These are phyloP conservation scores for Battus philenor DNA, from an alignment of 1,140 invertebrate genomes.

Conservation along the genomic window DNA sequence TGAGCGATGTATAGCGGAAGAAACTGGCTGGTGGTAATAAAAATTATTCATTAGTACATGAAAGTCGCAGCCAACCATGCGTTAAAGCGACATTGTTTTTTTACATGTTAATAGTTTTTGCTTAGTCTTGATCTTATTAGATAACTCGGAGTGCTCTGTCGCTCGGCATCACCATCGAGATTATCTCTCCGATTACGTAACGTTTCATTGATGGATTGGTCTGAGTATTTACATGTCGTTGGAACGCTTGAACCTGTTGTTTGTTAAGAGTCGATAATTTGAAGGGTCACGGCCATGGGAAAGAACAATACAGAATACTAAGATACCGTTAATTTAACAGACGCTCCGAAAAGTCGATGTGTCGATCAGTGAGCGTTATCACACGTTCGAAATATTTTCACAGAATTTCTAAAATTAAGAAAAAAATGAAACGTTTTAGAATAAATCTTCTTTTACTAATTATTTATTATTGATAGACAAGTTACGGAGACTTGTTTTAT, in stretches of 20 bases:
- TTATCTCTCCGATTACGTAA: constrained; percentile 1
- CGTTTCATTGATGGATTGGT: constrained; percentile 3
- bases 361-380: too few relatives aligned
- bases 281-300: constrained; percentile 5
- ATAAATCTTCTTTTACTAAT: too few relatives aligned
- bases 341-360: too few relatives aligned
- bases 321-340: too few relatives aligned
- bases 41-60: too few relatives aligned
- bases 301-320: neutral
- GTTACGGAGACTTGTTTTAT: too few relatives aligned
- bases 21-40: too few relatives aligned
- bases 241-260: neutral
- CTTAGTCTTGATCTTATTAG: neutral
- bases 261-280: neutral
- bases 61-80: neutral
- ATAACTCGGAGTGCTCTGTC: neutral
- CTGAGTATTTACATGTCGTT: neutral
- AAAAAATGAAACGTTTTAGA: too few relatives aligned
- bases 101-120: neutral
- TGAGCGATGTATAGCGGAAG: too few relatives aligned
- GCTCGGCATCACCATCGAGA: neutral
- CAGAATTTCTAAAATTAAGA: too few relatives aligned
- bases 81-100: neutral
- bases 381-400: too few relatives aligned
- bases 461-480: too few relatives aligned